Conservation (phyloP, 1,140 invertebrate genomes). For the Mizuhopecten yessoensis region DNA sequence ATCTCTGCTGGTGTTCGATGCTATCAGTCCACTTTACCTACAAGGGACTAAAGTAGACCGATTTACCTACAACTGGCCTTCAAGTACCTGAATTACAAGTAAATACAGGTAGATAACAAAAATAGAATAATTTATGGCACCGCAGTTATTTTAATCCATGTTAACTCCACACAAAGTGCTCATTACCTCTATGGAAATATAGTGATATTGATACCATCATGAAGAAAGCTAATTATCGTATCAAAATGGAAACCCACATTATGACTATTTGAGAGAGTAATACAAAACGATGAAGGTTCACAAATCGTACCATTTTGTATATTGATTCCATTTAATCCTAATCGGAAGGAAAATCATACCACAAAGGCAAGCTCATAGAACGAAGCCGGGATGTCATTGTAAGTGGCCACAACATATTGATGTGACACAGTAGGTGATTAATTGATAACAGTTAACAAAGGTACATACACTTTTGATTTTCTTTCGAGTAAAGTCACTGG, state of each 20-base stretch:
- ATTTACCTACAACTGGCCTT: slow-evolving; percentile 38
- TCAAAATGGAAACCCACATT: neutral
- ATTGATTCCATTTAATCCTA: too few relatives aligned
- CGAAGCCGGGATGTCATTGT: too few relatives aligned
- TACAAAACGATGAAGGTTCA: too few relatives aligned
- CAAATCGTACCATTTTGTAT: too few relatives aligned
- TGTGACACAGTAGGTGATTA: too few relatives aligned
- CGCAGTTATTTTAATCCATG: neutral
- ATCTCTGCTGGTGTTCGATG: neutral
- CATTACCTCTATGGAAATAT: neutral
- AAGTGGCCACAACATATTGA: too few relatives aligned
- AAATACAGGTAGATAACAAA: neutral
- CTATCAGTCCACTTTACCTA: slow-evolving; percentile 6
- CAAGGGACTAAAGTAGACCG: slow-evolving; percentile 3
- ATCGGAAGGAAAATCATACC: too few relatives aligned
- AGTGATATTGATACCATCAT: neutral
- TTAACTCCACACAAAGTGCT: neutral
- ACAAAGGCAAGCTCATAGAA: too few relatives aligned
- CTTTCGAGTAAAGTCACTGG: too few relatives aligned
- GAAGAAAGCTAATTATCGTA: neutral
- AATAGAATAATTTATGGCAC: slow-evolving; percentile 28
- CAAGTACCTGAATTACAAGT: neutral
- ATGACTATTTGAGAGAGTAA: too few relatives aligned
- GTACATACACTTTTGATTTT: too few relatives aligned
- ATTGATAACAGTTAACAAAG: too few relatives aligned